Base-by-base conservation (phyloP, 2,888 invertebrate species). In the Drosophila anceps region DNA sequence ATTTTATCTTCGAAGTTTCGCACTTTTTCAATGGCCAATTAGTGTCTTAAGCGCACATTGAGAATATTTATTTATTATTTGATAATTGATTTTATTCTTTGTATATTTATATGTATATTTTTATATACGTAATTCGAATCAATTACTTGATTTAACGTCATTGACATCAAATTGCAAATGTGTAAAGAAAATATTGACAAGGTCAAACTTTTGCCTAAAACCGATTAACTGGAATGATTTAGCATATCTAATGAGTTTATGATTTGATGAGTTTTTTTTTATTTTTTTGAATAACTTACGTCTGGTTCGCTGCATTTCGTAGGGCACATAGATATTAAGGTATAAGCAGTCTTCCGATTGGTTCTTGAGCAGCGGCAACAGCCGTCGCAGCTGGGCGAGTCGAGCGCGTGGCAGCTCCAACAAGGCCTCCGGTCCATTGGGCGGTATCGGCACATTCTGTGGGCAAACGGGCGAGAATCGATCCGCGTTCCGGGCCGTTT, bases 291-390 rank as follows among this genome's bases (percentile, higher is more conserved):
- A 48, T 58, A 55, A 90, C 92, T 90, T 84, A 91, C 91, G 86
- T 73, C 79, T 82, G 57, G 73, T 66, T 57, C 84, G 78, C 46
- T 82, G 86, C 75, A 77, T 81, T 69, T 87, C 96, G 95, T 86
- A 87, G 76, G 99, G 99, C 79, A 98, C 97, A 94, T 98, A 99
- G 84, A 99, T 95, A 94, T 99, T 99, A 92, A 99, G 96, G 93
- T 98, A 98, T 88, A 99, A 96, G 93, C 99, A 99, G 94, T 99
- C 99, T 94, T 99, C 99, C 93, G 97, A 98, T 94, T 99, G 98
- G 93, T 98, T 97, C 90, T 95, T 95, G 69, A 99, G 95, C 82
- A 97, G 94, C 20, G 98, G 97, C 86, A 96, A 93, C 83, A 99
- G 94, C 76, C 97, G 95, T 91, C 97, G 96, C 72, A 98, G 95